Evolutionary conservation across 2,113 vertebrate genomes (phyloP).

Genomic region (Tychaedon coryphoeus): DNA sequence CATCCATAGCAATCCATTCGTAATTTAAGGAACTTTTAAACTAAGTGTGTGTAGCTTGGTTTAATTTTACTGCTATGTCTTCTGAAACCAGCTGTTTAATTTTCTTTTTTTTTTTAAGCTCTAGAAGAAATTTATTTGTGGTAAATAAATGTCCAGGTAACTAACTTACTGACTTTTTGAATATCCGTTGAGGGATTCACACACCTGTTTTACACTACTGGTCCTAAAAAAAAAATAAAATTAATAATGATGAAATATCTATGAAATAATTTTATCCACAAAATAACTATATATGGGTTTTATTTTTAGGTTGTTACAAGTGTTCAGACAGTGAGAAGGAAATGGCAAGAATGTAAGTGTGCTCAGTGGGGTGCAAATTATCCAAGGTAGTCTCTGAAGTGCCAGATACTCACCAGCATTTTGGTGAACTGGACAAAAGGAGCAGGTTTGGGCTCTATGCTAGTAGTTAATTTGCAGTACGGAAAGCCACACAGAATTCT

Average conservation of each 20-base stretch:
- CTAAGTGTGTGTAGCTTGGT: rapidly evolving
- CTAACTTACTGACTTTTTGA: not conserved
- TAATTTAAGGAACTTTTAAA: not conserved
- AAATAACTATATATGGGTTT: not conserved
- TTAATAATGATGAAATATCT: not conserved
- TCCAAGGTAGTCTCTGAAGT: not conserved
- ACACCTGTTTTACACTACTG: not conserved
- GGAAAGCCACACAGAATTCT: not conserved
- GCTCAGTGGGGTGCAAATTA: not conserved
- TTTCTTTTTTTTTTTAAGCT: not conserved
- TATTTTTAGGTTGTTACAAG: slow-evolving; percentile 23
- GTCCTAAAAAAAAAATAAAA: not conserved
- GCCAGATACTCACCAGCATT: not conserved
- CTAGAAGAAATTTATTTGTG: not conserved
- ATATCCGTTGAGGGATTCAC: not conserved
- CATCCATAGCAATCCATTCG: not conserved
- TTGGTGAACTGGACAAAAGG: not conserved
- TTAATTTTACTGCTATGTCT: not conserved
- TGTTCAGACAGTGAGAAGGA: not conserved
- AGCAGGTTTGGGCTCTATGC: not conserved
- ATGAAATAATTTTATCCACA: not conserved
- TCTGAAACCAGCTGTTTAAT: not conserved
- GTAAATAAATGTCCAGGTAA: not conserved
- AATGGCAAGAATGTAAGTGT: slow-evolving; percentile 40
- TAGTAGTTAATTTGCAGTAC: not conserved